Evolutionary conservation across 1,140 invertebrate genomes (phyloP), one percentile per base, ranked within the genome.

Genomic region (Zaprionus taronus): DNA sequence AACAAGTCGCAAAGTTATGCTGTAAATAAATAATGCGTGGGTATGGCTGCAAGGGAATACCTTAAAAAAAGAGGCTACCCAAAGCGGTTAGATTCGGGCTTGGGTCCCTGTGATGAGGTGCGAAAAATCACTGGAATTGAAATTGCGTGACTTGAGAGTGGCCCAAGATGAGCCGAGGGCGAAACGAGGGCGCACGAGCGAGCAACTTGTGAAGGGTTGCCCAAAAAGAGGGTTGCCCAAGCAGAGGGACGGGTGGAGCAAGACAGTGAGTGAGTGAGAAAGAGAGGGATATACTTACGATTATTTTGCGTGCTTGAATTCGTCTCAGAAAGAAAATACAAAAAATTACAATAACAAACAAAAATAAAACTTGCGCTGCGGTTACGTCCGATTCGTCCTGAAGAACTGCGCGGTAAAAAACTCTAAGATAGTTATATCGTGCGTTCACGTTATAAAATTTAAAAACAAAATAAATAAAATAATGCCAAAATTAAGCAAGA

Each of bases 111-210:
- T 68, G 72, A 72, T 81, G 78, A 87, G 83, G 80, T 89, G 83
- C 77, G 80, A 87, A 79, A 84, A 86, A 74, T 87, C 72, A 77
- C 62, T 65, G 53, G 34, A 87, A 83, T 83, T 73, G 69, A 74
- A 72, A 71, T 53, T 67, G 57, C 34, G 65, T 79, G 55, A 62
- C 70, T 53, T 58, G 36, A 44, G 26, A 31, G 57, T 28, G 44
- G 72, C 58, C 7, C 47, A 47, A 53, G 28, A 49, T 51, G 36
- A 69, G 38, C 71, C 72, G 26, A 41, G 69, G 56, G 65, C 63
- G 5, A 49, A 53, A 14, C 44, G 7, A 47, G 41, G 24, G 17
- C n/a, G 14, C 36, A 24, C 17, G 22, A 64, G 31, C 1, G 12
- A 26, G 15, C 26, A 20, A 9, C 28, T 24, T 49, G 53, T 47